Evolutionary conservation across 2,113 vertebrate species (phyloP).

Genomic region (Podocnemis expansa): DNA sequence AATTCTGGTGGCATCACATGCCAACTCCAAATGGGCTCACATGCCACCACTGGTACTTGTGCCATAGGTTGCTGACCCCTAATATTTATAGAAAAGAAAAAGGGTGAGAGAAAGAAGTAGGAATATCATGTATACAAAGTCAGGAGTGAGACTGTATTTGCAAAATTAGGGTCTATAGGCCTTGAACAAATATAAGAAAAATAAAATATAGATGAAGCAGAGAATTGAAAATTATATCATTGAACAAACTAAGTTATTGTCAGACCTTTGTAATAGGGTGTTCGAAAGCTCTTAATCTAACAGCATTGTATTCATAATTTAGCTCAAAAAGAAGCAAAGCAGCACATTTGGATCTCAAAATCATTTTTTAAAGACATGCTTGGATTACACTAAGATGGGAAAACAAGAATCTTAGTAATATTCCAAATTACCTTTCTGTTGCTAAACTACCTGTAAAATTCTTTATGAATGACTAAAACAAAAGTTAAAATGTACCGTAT

Average conservation of each 20-base stretch:
- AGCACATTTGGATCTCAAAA: neutral
- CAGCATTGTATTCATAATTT: neutral
- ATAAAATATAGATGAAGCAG: neutral
- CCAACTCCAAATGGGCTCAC: too few species aligned
- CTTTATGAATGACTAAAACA: constrained; percentile 9
- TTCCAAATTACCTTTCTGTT: neutral
- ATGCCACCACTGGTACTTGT: too few species aligned
- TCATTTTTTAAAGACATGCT: neutral
- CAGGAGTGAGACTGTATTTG: neutral
- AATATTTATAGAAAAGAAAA: neutral
- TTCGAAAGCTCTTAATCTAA: neutral
- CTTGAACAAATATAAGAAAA: neutral
- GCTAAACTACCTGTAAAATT: constrained; percentile 6
- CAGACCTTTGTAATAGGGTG: neutral
- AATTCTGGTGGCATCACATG: too few species aligned
- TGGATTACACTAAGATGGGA: neutral
- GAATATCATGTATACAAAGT: neutral
- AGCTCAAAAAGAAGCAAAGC: neutral
- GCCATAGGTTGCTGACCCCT: too few species aligned
- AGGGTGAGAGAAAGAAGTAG: neutral
- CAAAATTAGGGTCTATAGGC: neutral
- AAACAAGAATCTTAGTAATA: constrained; percentile 7
- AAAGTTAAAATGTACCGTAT: neutral
- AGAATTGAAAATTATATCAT: neutral
- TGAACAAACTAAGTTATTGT: neutral